Evolutionary conservation across 1,140 invertebrate genomes (phyloP), one percentile per base, ranked within the genome.

Genomic region (Zaprionus davidi): DNA sequence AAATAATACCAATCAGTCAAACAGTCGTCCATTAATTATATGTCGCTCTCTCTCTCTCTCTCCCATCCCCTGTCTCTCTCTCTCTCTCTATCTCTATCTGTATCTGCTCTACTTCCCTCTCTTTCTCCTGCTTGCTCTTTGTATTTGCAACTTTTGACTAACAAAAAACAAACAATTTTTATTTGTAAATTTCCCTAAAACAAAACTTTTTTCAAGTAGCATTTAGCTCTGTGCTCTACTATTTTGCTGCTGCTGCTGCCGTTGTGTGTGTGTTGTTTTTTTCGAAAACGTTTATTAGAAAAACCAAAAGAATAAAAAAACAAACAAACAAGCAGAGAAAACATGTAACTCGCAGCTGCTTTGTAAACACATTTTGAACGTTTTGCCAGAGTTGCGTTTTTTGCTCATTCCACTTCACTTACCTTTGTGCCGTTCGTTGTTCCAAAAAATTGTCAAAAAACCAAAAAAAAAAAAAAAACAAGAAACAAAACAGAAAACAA

Each of bases 11-110:
- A 87, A 83, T 83, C 81, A 83, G 81, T 77, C 81, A 83, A 83
- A 90, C 81, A 87, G 77, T 86, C 83, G 83, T 78, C 83, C 83
- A 86, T 86, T 86, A 86, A 81, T 87, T 81, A 87, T 81, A 83
- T 82, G 74, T 78, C 70, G 77, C 79, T 77, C 66, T 73, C 72
- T 71, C 26, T 78, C 58, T 68, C 36, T 26, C 31, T 17, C 24
- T 44, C 13, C 49, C 34, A 49, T 20, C 55, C n/a, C 55, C 38
- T 44, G 24, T 78, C 76, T 64, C 3, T 78, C 44, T 78, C 38
- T 44, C 31, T 78, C 76, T 64, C 3, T 78, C 44, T 78, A 36
- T 78, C 59, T 78, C 49, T 79, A 41, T 56, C 12, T 51, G 20
- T 79, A 7, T 17, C 41, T 46, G n/a, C 81, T 86, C 62, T 75